Evolutionary conservation across 2,113 vertebrate genomes (phyloP), one percentile per base, ranked within the genome.

Genomic region (Nanorana parkeri): DNA sequence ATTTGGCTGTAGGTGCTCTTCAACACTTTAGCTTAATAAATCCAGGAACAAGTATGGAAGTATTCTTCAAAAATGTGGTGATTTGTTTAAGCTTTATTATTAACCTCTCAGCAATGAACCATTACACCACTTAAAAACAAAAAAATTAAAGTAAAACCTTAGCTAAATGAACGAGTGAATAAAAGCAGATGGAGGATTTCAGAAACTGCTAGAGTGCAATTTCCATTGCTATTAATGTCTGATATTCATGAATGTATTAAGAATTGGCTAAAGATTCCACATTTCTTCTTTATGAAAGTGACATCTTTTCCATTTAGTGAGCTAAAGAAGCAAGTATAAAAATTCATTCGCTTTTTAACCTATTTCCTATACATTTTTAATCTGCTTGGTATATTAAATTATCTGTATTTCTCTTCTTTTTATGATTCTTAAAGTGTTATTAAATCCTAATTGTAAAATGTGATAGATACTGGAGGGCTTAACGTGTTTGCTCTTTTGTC

Each of bases 171-270:
- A 79, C 71, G 66, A 71, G 67, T 61, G 67, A 47, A 80, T 80
- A 69, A 80, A 69, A 71, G 4, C 55, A 69, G 54, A 69, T 29
- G 36, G 63, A 78, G 41, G 65, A 56, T 69, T 60, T 41, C 67
- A 56, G 29, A 80, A 55, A 28, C 66, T 80, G 65, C 29, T 80
- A 61, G 78, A 80, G 78, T 61, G 66, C 66, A 80, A 80, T 80
- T 80, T 80, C 61, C 65, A 69, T 80, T 69, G 29, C 78, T 80
- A 80, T 80, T 69, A 80, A 80, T 58, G 67, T 71, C 78, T 69
- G 32, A 68, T 80, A 80, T 80, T 80, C 78, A 80, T 69, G 78
- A 60, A 80, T 69, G 66, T 80, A 80, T 80, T 80, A 80, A 26
- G 67, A 60, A 47, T 68, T 80, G 78, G 67, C 78, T 80, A 80